Evolutionary conservation across 64 coral and sea anemone genomes (phyloP), one percentile per base, ranked within the genome.

Genomic region (Pachyseris speciosa): DNA sequence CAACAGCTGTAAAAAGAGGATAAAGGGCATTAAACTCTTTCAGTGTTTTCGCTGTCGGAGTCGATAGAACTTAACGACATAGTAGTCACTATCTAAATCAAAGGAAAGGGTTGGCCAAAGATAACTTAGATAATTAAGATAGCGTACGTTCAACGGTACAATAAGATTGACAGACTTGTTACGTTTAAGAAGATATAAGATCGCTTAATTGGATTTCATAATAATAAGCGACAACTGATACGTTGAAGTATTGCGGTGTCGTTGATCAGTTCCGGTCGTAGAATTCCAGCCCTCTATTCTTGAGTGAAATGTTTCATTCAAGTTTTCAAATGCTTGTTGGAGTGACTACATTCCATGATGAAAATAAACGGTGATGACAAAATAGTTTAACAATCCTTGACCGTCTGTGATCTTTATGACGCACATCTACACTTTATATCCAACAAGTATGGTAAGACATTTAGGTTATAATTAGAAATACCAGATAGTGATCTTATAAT

Each of bases 1-100:
- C 45, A 81, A 81, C 34, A 61, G 77, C 77, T 81, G 53, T 57
- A 24, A 40, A 60, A 81, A 81, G 73, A 81, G 22, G 51, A 27
- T 22, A 61, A 63, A 1, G 29, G 17, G 2, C 3, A 10, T 81
- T 81, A 25, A 39, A 37, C 36, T 26, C n/a, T n/a, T n/a, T n/a
- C n/a, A n/a, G n/a, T n/a, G n/a, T n/a, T n/a, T n/a, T n/a, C n/a
- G n/a, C n/a, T n/a, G n/a, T n/a, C n/a, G n/a, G n/a, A n/a, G n/a
- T n/a, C n/a, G n/a, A n/a, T n/a, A n/a, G n/a, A n/a, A n/a, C n/a
- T n/a, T n/a, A n/a, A 20, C 22, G 17, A 24, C 24, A 45, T 45
- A 45, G 11, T 61, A 7, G n/a, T 25, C 6, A 1, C 4, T 3
- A 20, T 5, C 9, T 9, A 61, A 26, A 61, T 13, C n/a, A 38